phyloP scores from a whole-genome alignment of 2,888 invertebrate species.

The Drosophila falleni region DNA sequence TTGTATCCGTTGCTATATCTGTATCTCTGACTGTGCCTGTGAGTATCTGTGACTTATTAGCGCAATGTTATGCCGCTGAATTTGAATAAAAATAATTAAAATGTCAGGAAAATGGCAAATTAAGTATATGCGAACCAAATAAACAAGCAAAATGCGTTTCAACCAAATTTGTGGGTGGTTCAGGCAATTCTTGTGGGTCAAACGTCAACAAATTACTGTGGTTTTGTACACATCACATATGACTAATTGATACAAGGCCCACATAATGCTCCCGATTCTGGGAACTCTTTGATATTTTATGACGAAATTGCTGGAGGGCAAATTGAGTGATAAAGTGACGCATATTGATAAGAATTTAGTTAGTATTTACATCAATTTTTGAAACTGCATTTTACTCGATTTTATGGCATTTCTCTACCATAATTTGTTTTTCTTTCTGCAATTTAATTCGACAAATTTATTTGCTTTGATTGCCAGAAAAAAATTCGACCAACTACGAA shows the following conservation, averaged over 20 bases:
- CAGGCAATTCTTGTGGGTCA: constrained; percentile 18
- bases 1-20: constrained; percentile 17
- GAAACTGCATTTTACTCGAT: background rate
- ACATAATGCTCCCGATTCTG: constrained; percentile 5
- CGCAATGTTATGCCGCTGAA: constrained; percentile 30
- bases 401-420: constrained; percentile 2
- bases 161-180: constrained; percentile 20
- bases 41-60: constrained; percentile 52
- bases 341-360: constrained; percentile 5
- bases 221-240: constrained; percentile 15
- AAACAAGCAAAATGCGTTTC: constrained; percentile 31
- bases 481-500: constrained; percentile 22
- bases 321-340: constrained; percentile 10
- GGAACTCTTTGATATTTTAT: constrained; percentile 16
- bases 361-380: constrained; percentile 1
- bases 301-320: background rate
- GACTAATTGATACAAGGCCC: constrained; percentile 45
- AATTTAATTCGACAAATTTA: constrained; percentile 8
- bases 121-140: constrained; percentile 17
- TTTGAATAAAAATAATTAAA: constrained; percentile 52
- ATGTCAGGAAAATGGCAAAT: constrained; percentile 42
- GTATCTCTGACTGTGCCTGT: constrained; percentile 20
- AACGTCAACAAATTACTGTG: constrained; percentile 43
- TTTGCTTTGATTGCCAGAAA: constrained; percentile 29
- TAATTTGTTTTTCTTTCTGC: background rate